Base-by-base conservation (phyloP, 2,113 vertebrate species). In the Takifugu flavidus region DNA sequence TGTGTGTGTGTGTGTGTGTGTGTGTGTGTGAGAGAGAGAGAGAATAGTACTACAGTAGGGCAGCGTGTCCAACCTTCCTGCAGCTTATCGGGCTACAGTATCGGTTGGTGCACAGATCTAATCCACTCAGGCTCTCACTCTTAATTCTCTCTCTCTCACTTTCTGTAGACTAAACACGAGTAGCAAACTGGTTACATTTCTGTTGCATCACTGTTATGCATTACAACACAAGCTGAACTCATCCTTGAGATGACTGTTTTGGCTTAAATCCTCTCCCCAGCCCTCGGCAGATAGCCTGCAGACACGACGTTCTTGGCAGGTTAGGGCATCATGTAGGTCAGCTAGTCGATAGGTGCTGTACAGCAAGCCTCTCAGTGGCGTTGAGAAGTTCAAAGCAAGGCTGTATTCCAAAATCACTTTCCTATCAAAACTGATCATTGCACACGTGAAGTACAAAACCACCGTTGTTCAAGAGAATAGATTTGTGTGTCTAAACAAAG, bases 121-220 rank as follows among this genome's bases (percentile, higher is more conserved):
- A 89, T 88, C 83, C 75, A 83, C 67, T 83, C 75, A 78, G 45
- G 70, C 56, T 43, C 49, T 51, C 46, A 14, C 53, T 78, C 64
- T 51, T 61, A 56, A 53, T 66, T 52, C 54, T 43, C 49, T 25
- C 65, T 31, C 10, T 6, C 53, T 55, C 13, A 5, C 56, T 58
- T n/a, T 12, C 12, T 12, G 54, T 43, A 45, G 31, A 57, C 31
- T 57, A 54, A 78, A 57, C 61, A 27, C 5, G 15, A 43, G 15
- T 20, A 34, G 27, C 55, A 25, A 15, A 15, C 13, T 65, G 49
- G 57, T 66, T 67, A 52, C 31, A 62, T 56, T 62, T 59, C 26
- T 59, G 63, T 52, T 25, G 50, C 34, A 13, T 65, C 58, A 49
- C 0, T 66, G 72, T 74, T 78, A 70, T 63, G 53, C 61, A 47